Percentiles rank a stretch among this genome's conserved stretches.
phyloP scores from a whole-genome alignment of 2,797 vertebrate genomes.

The Melanotaenia maccullochi region DNA sequence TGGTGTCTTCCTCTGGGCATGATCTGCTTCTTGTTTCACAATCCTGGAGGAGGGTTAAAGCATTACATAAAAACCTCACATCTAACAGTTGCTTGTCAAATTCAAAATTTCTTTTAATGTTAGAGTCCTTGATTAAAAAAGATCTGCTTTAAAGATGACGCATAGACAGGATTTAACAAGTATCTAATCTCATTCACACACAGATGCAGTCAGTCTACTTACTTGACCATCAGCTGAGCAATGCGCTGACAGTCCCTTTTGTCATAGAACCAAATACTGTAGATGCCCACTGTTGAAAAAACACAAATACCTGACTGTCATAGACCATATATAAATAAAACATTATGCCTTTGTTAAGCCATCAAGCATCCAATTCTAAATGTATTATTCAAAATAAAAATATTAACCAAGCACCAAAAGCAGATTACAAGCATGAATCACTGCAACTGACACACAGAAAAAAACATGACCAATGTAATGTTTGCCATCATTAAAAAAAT shows the following conservation, averaged over 20 bases:
- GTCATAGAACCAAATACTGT: conserved; percentile 99
- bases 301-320: conserved; percentile 17
- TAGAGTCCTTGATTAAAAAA: neutral
- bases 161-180: too few relatives aligned
- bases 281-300: conserved; percentile 90
- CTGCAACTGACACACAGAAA: neutral
- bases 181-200: too few relatives aligned
- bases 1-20: conserved; percentile 84
- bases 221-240: conserved; percentile 96
- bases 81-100: neutral
- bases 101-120: neutral
- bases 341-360: neutral
- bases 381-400: too few relatives aligned
- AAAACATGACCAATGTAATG: neutral
- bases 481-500: neutral
- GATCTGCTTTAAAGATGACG: neutral
- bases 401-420: neutral
- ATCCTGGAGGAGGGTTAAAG: conserved; percentile 81
- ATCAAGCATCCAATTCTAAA: too few relatives aligned
- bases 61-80: neutral
- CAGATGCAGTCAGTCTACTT: conserved; percentile 73
- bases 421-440: neutral
- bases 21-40: conserved; percentile 90
- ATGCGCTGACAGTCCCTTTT: conserved; percentile 97
- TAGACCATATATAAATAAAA: neutral